These are phyloP conservation scores for Lacerta agilis DNA, from an alignment of 2,797 vertebrate species.

Conservation along the genomic window DNA sequence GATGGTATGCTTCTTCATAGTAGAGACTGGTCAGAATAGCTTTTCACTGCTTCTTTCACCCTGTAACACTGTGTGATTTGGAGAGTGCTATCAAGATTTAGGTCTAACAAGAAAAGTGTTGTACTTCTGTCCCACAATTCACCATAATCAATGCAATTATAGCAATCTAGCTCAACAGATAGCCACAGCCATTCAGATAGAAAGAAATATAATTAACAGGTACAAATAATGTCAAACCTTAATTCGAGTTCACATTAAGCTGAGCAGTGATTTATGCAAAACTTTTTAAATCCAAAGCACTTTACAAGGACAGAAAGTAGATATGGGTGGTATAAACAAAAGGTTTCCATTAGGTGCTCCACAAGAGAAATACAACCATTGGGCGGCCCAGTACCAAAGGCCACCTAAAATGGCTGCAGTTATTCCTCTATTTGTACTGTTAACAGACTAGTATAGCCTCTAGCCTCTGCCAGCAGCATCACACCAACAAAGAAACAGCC, in stretches of 20 bases:
- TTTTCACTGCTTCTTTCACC: not conserved
- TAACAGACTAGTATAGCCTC: not conserved
- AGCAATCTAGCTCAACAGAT: slow-evolving; percentile 11
- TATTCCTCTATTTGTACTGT: not conserved
- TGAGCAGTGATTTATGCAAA: slow-evolving; percentile 11
- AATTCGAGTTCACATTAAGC: not conserved
- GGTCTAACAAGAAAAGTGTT: not conserved
- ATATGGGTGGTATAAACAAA: not conserved
- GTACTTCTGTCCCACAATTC: not conserved
- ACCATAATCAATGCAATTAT: slow-evolving; percentile 9
- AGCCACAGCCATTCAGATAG: not conserved
- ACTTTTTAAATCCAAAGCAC: not conserved
- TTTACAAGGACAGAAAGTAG: not conserved
- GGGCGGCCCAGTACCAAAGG: not conserved
- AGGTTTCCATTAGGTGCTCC: not conserved
- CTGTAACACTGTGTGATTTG: not conserved
- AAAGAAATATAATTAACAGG: not conserved
- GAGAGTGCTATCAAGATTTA: not conserved
- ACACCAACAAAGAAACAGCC: not conserved
- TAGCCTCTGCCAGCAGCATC: not conserved
- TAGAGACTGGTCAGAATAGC: not conserved
- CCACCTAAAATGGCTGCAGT: not conserved
- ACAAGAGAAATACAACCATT: too few relatives aligned
- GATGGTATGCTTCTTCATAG: not conserved
- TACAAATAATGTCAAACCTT: slow-evolving; percentile 14